phyloP scores from a whole-genome alignment of 30 jellyfish, hydroid and myxozoan species.

The Pseudorhiza aurosa region DNA sequence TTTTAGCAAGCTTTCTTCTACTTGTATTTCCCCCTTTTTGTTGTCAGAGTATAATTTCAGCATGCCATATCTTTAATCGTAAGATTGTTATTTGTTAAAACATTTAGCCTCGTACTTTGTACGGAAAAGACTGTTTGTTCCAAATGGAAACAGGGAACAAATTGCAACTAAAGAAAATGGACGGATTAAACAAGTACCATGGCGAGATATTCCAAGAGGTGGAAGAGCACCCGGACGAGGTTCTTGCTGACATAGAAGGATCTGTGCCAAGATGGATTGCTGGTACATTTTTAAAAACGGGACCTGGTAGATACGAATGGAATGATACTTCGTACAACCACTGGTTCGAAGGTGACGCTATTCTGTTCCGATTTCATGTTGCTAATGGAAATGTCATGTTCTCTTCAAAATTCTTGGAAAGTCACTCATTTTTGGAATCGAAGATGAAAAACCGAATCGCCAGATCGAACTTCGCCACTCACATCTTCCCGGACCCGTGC shows the following conservation, averaged over 20 bases:
- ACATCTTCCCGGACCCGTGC: constrained; percentile 73
- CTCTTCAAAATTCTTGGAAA: constrained; percentile 41
- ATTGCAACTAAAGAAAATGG: no score
- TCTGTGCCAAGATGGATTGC: constrained; percentile 60
- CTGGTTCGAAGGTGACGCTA: constrained; percentile 80
- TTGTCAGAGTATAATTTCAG: no score
- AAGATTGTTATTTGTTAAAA: no score
- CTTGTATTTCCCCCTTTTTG: no score
- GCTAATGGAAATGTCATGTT: constrained; percentile 47
- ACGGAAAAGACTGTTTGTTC: no score
- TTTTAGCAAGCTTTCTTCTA: no score
- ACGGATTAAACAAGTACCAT: constrained; percentile 1
- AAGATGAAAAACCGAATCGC: constrained; percentile 40
- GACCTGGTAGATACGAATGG: constrained; percentile 82
- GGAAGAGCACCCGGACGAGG: constrained; percentile 43
- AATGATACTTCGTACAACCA: constrained; percentile 56
- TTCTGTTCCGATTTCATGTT: constrained; percentile 54
- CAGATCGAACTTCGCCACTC: constrained; percentile 60
- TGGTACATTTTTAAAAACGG: constrained; percentile 60
- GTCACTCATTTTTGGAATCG: constrained; percentile 52
- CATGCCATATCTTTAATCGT: no score
- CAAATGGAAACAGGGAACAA: no score
- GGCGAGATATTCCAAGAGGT: constrained; percentile 31
- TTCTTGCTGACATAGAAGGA: constrained; percentile 32
- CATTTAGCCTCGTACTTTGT: no score